These are phyloP conservation scores for Nomada fucata DNA, from an alignment of 2,888 invertebrate species.

Conservation along the genomic window DNA sequence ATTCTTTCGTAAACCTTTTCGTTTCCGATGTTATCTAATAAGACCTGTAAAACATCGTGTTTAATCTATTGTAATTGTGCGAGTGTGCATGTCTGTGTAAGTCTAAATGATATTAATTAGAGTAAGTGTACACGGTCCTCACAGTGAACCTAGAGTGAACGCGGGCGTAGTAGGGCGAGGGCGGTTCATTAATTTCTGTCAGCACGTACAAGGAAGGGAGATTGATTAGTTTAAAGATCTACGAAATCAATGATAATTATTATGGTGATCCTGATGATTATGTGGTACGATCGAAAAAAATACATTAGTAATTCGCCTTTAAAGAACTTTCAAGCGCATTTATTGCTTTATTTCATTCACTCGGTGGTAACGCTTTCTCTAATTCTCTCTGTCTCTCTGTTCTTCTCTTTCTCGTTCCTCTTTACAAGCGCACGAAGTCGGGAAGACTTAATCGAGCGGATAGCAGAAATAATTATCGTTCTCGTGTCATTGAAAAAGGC, in stretches of 20 bases:
- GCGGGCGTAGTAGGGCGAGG: slow-evolving; percentile 3
- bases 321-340: neutral
- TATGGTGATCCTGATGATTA: neutral
- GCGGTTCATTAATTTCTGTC: neutral
- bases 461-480: too few species aligned
- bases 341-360: neutral
- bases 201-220: too few species aligned
- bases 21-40: neutral
- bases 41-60: slow-evolving; percentile 41
- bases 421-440: too few species aligned
- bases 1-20: slow-evolving; percentile 1
- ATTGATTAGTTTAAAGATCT: neutral
- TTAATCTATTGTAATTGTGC: slow-evolving; percentile 70
- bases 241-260: neutral
- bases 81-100: slow-evolving; percentile 56
- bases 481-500: too few species aligned
- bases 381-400: neutral
- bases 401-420: neutral
- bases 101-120: slow-evolving; percentile 32
- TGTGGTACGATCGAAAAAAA: neutral
- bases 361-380: neutral
- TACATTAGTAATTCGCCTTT: neutral
- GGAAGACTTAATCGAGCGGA: too few species aligned
- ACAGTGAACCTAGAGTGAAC: neutral
- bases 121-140: slow-evolving; percentile 11